Base-by-base conservation (phyloP, 2,888 invertebrate genomes). In the Ophraella communa region DNA sequence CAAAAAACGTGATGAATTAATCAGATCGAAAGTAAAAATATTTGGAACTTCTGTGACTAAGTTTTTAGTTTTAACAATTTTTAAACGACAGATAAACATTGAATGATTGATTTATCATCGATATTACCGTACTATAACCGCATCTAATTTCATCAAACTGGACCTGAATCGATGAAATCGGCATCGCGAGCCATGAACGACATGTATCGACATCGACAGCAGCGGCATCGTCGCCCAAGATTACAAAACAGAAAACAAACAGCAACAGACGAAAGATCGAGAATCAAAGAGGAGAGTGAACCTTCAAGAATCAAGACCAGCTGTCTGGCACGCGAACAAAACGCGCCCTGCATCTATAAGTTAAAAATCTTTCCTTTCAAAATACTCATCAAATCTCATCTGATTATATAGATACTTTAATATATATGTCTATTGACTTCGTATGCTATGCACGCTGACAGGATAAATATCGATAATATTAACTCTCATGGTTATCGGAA, bases 241-340 rank as follows among this genome's bases (percentile, higher is more conserved):
- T 8, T 17, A 51, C 23, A 51, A 49, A 59, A 51, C 49, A 51
- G 49, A 51, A 49, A 59, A 59, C 59, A 51, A 60, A 60, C 59
- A 59, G 59, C 33, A 49, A 59, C 60, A 60, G 60, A 55, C 57
- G 57, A 27, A 51, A 60, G 60, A 52, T 60, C 59, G 45, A 27
- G 24, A 24, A 51, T 51, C 14, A 27, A 51, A 51, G 49, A 66
- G 42, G 51, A 62, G 58, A 62, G 53, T 44, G 45, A 66, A 60
- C 49, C 61, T 62, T 54, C 58, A 62, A 65, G 65, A 62, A 53
- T 58, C 62, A 65, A 65, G 65, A 62, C 61, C 65, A 62, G 61
- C 65, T 62, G 65, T 62, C 63, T 60, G 72, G 72, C 72, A 72
- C 72, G 72, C 70, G 72, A 69, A 62, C 69, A 63, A 69, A 68